These are phyloP conservation scores for Ditylenchus dipsaci DNA, from an alignment of 1,140 invertebrate species.

Conservation along the genomic window DNA sequence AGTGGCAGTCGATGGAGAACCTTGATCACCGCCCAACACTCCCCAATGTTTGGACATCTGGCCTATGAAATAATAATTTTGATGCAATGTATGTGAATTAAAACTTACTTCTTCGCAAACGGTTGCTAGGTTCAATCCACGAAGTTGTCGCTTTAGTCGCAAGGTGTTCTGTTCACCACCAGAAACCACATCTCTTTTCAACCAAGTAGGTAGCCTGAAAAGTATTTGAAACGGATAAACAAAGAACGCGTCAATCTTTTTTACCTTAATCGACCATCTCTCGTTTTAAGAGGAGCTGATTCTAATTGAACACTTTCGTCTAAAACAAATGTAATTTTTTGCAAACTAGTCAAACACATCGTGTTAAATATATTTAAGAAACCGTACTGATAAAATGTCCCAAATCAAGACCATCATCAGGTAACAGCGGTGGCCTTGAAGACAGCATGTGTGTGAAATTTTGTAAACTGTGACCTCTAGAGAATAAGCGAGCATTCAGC, in stretches of 20 bases:
- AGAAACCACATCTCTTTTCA: constrained; percentile 87
- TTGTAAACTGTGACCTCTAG: too few species aligned
- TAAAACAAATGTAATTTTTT: neutral
- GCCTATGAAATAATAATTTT: too few species aligned
- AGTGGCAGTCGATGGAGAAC: constrained; percentile 65
- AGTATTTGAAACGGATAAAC: too few species aligned
- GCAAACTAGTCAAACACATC: too few species aligned
- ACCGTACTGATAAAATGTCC: constrained; percentile 7
- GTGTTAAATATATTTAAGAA: neutral
- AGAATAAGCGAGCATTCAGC: too few species aligned
- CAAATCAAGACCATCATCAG: constrained; percentile 21
- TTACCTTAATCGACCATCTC: constrained; percentile 33
- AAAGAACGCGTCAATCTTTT: too few species aligned
- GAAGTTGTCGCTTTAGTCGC: constrained; percentile 78
- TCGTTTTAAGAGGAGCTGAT: constrained; percentile 14
- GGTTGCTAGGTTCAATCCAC: constrained; percentile 84
- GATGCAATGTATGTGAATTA: too few species aligned
- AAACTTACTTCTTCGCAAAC: constrained; percentile 91
- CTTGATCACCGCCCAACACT: constrained; percentile 81
- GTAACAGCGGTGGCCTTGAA: neutral
- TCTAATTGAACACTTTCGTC: neutral
- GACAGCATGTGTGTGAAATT: too few species aligned
- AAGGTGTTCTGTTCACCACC: constrained; percentile 70
- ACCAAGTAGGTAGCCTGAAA: constrained; percentile 80
- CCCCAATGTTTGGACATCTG: constrained; percentile 92